These are phyloP conservation scores for Papilio polyxenes DNA, from an alignment of 1,140 invertebrate species.

Conservation along the genomic window DNA sequence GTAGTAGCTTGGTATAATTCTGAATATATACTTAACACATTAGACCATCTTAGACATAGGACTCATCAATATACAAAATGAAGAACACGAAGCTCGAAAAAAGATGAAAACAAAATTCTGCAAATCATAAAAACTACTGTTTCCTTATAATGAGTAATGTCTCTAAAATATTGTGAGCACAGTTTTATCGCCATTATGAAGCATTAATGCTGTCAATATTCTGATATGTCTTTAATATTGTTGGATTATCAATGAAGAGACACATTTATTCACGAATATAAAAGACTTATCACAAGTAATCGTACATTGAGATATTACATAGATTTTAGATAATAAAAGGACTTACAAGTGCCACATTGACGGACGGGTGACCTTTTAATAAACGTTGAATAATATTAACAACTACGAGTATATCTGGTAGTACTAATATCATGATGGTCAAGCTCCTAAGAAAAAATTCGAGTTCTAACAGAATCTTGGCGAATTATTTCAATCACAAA, in stretches of 20 bases:
- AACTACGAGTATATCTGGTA: neutral
- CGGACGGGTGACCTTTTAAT: neutral
- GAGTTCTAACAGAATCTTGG: neutral
- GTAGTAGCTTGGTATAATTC: too few relatives aligned
- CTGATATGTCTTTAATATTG: neutral
- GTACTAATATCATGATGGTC: neutral
- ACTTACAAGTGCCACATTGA: neutral
- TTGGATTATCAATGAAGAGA: neutral
- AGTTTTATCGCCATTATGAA: neutral
- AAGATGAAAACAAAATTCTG: too few relatives aligned
- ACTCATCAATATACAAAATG: too few relatives aligned
- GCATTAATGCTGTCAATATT: slow-evolving; percentile 3
- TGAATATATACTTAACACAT: too few relatives aligned
- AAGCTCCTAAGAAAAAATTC: neutral
- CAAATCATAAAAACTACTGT: too few relatives aligned
- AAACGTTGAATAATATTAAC: neutral
- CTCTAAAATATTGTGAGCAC: too few relatives aligned
- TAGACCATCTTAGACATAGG: too few relatives aligned
- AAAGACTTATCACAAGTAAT: neutral
- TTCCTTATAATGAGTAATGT: too few relatives aligned
- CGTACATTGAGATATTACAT: neutral
- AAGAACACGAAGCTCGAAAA: too few relatives aligned
- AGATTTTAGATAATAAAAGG: neutral
- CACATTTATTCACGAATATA: neutral
- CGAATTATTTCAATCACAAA: too few relatives aligned